Base-by-base conservation (phyloP, 2,113 vertebrate species). In the Ptychochromis oligacanthus region DNA sequence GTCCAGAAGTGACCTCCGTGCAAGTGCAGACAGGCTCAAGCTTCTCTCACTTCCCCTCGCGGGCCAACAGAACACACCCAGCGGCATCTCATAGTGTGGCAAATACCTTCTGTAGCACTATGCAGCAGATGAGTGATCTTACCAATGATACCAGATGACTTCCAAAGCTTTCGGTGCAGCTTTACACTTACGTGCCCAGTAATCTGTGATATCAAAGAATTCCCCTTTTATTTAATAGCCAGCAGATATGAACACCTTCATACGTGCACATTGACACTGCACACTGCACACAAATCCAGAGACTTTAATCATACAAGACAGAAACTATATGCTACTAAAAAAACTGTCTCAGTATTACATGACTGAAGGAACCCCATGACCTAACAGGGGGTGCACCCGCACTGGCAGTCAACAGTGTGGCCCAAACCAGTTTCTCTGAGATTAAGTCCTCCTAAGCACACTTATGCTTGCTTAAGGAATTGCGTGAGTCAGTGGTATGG, bases 361-460 rank as follows among this genome's bases (percentile, higher is more conserved):
- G 84, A 79, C 79, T 36, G 64, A 90, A 87, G 85, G 90, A 93
- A 93, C 90, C 89, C 91, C 65, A 26, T 92, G 90, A 94, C 93
- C 93, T 77, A 28, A 65, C 57, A 81, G 87, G 59, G 56, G 87
- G 84, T 77, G 81, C 80, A 88, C 81, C 87, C 57, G 87, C 80
- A 74, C 31, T 76, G 85, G 65, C 88, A 87, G 90, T 84, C 80
- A 26, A 40, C 88, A 72, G 87, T 81, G 86, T 60, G 87, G 89
- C 89, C 89, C 81, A 91, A 91, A 95, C 92, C 91, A 92, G 91
- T 93, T 94, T 92, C 91, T 89, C 88, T 87, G 83, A 95, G 94
- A 95, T 95, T 93, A 94, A 93, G 89, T 93, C 92, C 74, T 91
- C 91, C 91, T 95, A 95, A 94, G 93, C 89, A 75, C 91, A 91